A percentile compares a stretch with the other conserved stretches of the same genome.
Conservation (phyloP, 2,113 vertebrate genomes). For the Campylorhamphus procurvoides region DNA sequence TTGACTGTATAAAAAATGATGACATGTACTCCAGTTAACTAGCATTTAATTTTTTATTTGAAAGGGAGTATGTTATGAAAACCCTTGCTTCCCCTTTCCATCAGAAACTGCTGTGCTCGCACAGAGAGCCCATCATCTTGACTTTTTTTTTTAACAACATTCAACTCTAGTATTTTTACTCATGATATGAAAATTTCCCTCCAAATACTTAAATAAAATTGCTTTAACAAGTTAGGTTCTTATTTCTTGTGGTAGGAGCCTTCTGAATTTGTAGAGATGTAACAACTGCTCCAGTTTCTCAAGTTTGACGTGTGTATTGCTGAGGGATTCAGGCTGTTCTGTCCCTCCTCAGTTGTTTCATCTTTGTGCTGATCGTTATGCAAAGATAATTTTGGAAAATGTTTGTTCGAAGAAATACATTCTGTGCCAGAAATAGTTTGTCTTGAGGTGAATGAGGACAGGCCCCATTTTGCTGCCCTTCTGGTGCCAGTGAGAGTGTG, state of each 20-base stretch:
- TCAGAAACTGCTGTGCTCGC: slow-evolving; percentile 4
- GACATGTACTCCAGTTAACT: slow-evolving; percentile 56
- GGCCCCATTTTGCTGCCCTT: neutral
- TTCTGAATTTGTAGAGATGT: neutral
- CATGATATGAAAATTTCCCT: slow-evolving; percentile 70
- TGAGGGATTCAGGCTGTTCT: neutral
- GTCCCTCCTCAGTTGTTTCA: neutral
- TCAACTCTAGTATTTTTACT: slow-evolving; percentile 78
- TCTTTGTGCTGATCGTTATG: neutral
- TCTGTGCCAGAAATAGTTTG: neutral
- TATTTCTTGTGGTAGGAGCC: slow-evolving; percentile 21
- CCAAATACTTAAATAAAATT: slow-evolving; percentile 79
- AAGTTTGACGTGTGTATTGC: neutral
- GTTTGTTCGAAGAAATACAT: neutral
- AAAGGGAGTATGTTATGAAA: slow-evolving; percentile 51
- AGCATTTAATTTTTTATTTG: slow-evolving; percentile 50
- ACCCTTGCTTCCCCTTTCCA: neutral
- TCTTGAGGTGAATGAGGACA: slow-evolving; percentile 3
- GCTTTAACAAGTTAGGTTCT: slow-evolving; percentile 72
- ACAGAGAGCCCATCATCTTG: slow-evolving; percentile 33
- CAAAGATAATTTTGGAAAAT: neutral
- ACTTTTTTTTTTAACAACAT: slow-evolving; percentile 66
- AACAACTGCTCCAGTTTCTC: neutral
- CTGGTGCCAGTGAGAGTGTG: neutral
- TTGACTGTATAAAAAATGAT: slow-evolving; percentile 56